Base-by-base conservation (phyloP, 2,888 invertebrate genomes). In the Leptogaster cylindrica region DNA sequence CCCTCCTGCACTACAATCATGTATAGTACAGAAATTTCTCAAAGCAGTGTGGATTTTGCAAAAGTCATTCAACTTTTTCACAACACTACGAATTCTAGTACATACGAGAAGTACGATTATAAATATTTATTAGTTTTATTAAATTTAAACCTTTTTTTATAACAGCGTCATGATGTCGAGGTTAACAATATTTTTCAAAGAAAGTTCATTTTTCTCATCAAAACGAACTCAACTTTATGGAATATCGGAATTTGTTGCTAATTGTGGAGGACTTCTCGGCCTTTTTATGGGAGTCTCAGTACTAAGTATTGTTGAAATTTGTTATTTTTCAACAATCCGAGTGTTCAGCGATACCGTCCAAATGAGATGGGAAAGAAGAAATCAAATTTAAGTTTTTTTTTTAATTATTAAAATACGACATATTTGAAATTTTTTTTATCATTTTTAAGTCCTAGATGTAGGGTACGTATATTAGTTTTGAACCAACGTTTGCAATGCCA, bases 11-110 rank as follows among this genome's bases (percentile, higher is more conserved):
- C 86, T 1, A 85, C 87, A 3, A 82, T 88, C 27, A 83, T 84
- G 44, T 88, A 88, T 73, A 86, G 87, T 72, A 85, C 87, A 0
- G 87, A 88, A 75, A 85, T 84, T 0, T 87, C 88, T 0, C 88
- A 88, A 73, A 87, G 86, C 2, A n/a, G 33, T 8, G 16, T 44
- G 10, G 44, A 44, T 16, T 4, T 16, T 1, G 8, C 7, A 44
- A 44, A 44, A 5, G 23, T 16, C 10, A n/a, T 44, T 0, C 18
- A 44, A 44, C 18, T n/a, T 12, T 16, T 44, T 20, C 44, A 44
- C 20, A 16, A 16, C 3, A 16, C 20, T 44, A 18, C 20, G n/a
- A 4, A 5, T 3, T 20, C 7, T 14, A 1, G 16, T 16, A 2
- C 10, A 44, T n/a, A 44, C 16, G 1, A 14, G 8, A n/a, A 44